Base-by-base conservation (phyloP, 1,140 invertebrate species). In the Forficula auricularia region DNA sequence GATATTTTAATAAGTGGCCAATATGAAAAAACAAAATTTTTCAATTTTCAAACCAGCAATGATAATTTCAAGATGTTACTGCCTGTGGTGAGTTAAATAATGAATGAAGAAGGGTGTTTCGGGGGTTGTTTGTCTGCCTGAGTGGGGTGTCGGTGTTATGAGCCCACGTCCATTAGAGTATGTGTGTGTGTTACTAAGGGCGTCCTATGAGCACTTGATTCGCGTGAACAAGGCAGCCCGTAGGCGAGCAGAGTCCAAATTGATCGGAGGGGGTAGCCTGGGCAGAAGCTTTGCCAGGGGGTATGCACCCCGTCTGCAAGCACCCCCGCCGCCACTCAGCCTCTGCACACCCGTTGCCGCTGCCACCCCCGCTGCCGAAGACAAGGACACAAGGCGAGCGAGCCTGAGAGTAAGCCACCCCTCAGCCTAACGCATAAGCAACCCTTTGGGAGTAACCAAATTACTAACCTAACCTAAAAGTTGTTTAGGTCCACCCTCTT, bases 181-280 rank as follows among this genome's bases (percentile, higher is more conserved):
- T 57, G 55, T 62, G 52, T 55, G 48, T 57, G 51, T 59, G 57
- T 60, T 52, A 57, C 58, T 55, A 67, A 76, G 73, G 71, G 70
- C 67, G 62, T 70, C 71, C 65, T 66, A 70, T 59, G 68, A 70
- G 57, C 70, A 72, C 58, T 68, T 67, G 59, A 66, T 70, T 40
- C 63, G 68, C 48, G 63, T 67, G 51, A 64, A 64, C 51, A 62
- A 52, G 33, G 46, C 50, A 35, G 58, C 64, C 43, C 49, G 58
- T 27, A 49, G 67, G 44, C 58, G 64, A 43, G 49, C 58, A 13
- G 58, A 63, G 47, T 68, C 59, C 57, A 66, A 59, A 56, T 62
- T 59, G 52, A 61, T 61, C 48, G 63, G 57, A 49, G 67, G 63
- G 53, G 70, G 62, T 12, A 65, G 62, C 37, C 49, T 68, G 31